A percentile compares a stretch with the other conserved stretches of the same genome.
Evolutionary conservation across 2,797 vertebrate genomes (phyloP).

Genomic region (Gallinago stenura): DNA sequence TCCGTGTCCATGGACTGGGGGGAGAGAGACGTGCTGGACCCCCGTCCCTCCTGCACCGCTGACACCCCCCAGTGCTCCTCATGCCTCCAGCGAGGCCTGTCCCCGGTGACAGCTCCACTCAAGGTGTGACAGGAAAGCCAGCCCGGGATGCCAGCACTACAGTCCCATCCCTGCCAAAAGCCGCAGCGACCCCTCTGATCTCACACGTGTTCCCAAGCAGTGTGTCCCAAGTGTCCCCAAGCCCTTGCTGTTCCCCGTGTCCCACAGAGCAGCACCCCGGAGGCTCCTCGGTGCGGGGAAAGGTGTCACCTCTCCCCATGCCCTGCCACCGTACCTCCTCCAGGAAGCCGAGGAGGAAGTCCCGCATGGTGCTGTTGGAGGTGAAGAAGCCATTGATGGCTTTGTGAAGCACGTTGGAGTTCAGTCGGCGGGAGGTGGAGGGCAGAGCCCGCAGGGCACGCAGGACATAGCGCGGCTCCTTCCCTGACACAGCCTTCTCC

Average conservation of each 20-base stretch:
- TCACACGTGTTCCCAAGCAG: fast-evolving
- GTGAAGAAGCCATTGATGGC: slow-evolving; percentile 92
- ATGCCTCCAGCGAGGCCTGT: fast-evolving
- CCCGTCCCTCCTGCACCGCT: fast-evolving
- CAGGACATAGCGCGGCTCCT: slow-evolving; percentile 94
- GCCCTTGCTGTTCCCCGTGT: fast-evolving
- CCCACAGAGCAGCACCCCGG: fast-evolving
- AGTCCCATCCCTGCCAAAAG: neutral
- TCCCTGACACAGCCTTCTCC: slow-evolving; percentile 94
- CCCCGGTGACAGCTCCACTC: neutral
- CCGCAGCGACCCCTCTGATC: neutral
- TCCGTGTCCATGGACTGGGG: slow-evolving; percentile 92
- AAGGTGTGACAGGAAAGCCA: neutral
- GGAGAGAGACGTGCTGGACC: neutral
- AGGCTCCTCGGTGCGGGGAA: neutral
- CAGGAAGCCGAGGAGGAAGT: slow-evolving; percentile 90
- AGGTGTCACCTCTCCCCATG: fast-evolving
- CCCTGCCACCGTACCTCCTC: slow-evolving; percentile 85
- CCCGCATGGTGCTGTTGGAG: slow-evolving; percentile 84
- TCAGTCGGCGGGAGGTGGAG: slow-evolving; percentile 93
- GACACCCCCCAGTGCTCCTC: fast-evolving
- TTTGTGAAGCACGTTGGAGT: slow-evolving; percentile 92
- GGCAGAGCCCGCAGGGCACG: slow-evolving; percentile 91
- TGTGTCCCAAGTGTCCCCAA: fast-evolving
- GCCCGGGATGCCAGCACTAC: neutral